phyloP scores from a whole-genome alignment of 1,140 invertebrate species.

The Plodia interpunctella region DNA sequence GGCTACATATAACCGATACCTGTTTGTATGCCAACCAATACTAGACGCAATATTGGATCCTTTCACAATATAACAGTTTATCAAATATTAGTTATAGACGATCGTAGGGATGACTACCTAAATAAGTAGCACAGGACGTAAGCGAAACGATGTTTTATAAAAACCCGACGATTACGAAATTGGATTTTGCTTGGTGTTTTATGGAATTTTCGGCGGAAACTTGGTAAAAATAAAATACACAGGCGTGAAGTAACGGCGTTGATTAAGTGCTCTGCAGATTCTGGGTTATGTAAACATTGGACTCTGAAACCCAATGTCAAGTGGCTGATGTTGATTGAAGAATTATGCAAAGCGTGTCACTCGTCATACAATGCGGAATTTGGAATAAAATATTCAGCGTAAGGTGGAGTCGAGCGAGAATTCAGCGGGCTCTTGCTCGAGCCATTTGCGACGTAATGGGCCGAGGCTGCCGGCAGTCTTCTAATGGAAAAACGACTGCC shows the following conservation, averaged over 20 bases:
- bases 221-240: background rate
- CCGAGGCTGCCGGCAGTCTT: slow-evolving; percentile 30
- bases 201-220: background rate
- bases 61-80: background rate
- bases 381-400: slow-evolving; percentile 30
- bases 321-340: slow-evolving; percentile 35
- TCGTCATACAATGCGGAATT: slow-evolving; percentile 28
- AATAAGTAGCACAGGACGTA: background rate
- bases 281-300: slow-evolving; percentile 5
- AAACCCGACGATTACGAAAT: background rate
- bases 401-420: slow-evolving; percentile 31
- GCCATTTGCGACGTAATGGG: slow-evolving; percentile 44
- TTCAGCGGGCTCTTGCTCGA: slow-evolving; percentile 30
- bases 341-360: slow-evolving; percentile 40
- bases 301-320: slow-evolving; percentile 34
- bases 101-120: background rate
- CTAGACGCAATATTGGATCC: background rate
- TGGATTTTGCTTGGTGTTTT: background rate
- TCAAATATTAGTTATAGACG: background rate
- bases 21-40: background rate
- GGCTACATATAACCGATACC: background rate
- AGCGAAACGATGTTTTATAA: background rate
- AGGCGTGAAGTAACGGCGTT: background rate
- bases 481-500: slow-evolving; percentile 42
- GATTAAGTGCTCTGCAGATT: background rate